These are phyloP conservation scores for Trichogramma pretiosum DNA, from an alignment of 1,140 invertebrate species.

Conservation along the genomic window DNA sequence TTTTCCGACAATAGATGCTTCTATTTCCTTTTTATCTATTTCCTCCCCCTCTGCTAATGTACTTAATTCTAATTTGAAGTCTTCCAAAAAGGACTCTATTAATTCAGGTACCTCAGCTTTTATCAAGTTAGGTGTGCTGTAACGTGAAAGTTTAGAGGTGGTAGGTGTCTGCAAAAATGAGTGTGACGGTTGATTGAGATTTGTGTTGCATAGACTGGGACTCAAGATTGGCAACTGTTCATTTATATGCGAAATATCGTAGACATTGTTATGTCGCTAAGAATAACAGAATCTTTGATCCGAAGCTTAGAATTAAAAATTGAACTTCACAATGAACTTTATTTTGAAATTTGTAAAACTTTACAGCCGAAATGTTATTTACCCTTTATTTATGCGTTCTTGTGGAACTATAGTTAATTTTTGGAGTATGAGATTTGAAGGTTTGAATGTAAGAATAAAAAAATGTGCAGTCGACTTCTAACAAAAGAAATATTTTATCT, in stretches of 20 bases:
- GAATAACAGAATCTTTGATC: neutral
- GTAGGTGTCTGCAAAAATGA: too few species aligned
- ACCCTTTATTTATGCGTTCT: neutral
- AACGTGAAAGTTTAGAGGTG: too few species aligned
- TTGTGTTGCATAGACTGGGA: too few species aligned
- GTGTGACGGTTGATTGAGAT: too few species aligned
- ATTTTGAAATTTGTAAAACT: neutral
- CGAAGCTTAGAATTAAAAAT: neutral
- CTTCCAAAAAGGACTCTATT: too few species aligned
- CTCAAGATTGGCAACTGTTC: neutral
- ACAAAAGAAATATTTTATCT: neutral
- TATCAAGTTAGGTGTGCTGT: too few species aligned
- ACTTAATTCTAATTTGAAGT: too few species aligned
- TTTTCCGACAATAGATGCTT: too few species aligned
- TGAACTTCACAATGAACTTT: neutral
- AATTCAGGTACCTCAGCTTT: too few species aligned
- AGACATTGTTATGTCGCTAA: neutral
- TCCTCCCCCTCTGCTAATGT: too few species aligned
- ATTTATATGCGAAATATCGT: neutral
- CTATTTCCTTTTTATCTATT: too few species aligned
- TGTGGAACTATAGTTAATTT: neutral
- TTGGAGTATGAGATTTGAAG: conserved; percentile 1
- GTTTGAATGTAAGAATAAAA: neutral
- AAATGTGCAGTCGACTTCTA: neutral
- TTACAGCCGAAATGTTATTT: conserved; percentile 7